These are phyloP conservation scores for Malaclemys terrapin DNA, from an alignment of 2,113 vertebrate genomes.

Conservation along the genomic window DNA sequence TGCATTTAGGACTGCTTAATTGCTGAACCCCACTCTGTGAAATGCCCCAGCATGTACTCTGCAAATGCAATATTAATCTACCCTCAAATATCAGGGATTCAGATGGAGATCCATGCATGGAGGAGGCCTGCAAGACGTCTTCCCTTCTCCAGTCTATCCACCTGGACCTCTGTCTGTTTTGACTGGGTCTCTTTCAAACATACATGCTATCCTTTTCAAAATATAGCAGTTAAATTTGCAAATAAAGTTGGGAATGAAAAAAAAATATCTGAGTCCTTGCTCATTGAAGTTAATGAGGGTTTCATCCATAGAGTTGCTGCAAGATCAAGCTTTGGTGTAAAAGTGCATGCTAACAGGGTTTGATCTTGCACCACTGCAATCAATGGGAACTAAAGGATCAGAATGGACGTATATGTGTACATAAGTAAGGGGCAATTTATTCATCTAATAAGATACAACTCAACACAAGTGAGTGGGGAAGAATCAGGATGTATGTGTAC, in stretches of 20 bases:
- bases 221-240: neutral
- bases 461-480: neutral
- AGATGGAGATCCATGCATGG: neutral
- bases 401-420: neutral
- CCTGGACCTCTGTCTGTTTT: neutral
- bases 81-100: neutral
- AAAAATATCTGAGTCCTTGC: neutral
- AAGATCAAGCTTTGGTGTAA: neutral
- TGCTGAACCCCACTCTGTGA: neutral
- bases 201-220: neutral
- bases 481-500: neutral
- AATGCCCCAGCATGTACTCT: neutral
- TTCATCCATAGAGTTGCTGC: neutral
- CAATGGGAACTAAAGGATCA: neutral
- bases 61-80: neutral
- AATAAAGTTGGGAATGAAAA: no score
- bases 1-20: neutral
- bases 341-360: neutral
- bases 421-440: neutral
- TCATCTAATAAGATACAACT: neutral
- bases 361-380: neutral
- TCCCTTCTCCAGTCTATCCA: neutral
- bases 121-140: neutral
- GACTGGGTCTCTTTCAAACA: neutral
- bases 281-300: neutral